Evolutionary conservation across 2,113 vertebrate species (phyloP).

Genomic region (Rhabdomys dilectus): DNA sequence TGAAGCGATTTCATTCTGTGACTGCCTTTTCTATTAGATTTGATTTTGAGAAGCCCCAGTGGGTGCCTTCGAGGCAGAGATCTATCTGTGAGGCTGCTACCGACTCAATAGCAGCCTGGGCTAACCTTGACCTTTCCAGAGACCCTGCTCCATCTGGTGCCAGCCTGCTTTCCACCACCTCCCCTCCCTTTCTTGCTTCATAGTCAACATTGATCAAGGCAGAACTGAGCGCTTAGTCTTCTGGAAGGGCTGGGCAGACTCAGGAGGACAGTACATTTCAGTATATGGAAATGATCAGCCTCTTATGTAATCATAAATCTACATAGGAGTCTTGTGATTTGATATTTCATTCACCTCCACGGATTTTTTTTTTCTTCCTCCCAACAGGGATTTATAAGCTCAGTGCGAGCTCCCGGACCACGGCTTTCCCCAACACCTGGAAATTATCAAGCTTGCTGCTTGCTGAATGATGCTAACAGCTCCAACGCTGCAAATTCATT

Average conservation of each 20-base stretch:
- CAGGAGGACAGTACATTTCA: conserved; percentile 90
- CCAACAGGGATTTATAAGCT: conserved; percentile 86
- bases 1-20: conserved; percentile 93
- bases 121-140: conserved; percentile 96
- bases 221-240: conserved; percentile 87
- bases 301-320: conserved; percentile 94
- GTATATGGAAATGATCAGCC: conserved; percentile 92
- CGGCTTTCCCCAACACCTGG: conserved; percentile 87
- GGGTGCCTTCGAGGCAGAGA: conserved; percentile 94
- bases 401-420: conserved; percentile 83
- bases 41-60: conserved; percentile 94
- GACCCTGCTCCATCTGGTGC: conserved; percentile 95
- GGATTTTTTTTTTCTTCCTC: conserved; percentile 80
- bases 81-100: conserved; percentile 93
- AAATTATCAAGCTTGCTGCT: conserved; percentile 86
- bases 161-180: conserved; percentile 88
- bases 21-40: conserved; percentile 94
- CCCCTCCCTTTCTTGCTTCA: conserved; percentile 82
- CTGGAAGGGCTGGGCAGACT: conserved; percentile 88
- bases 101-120: conserved; percentile 93
- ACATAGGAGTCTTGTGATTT: conserved; percentile 88
- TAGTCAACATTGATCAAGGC: conserved; percentile 94
- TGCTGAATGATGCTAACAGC: conserved; percentile 81
- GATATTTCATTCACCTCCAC: conserved; percentile 89
- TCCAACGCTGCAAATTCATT: conserved; percentile 80